Base-by-base conservation (phyloP, 2,113 vertebrate species). In the Platanista minor region DNA sequence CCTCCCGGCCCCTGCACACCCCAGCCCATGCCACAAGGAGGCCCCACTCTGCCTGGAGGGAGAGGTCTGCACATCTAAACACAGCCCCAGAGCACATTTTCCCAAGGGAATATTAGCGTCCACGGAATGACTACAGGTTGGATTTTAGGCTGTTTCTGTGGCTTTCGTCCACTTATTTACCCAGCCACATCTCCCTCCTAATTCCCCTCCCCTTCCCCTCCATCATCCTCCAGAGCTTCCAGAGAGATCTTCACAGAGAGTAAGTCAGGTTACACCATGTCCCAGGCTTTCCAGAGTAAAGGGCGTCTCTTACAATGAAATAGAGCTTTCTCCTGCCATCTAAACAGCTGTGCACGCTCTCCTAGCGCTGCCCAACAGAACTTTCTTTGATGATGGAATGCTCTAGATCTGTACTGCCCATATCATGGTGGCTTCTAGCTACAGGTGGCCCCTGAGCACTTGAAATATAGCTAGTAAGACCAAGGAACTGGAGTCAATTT, bases 111-210 rank as follows among this genome's bases (percentile, higher is more conserved):
- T 1, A 12, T 6, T 8, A 67, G 36, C 25, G 36, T 21, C 54
- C 33, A 15, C 2, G 0, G n/a, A 69, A 18, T 6, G 15, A 49
- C 25, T 4, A 0, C 18, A 20, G 17, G 21, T 3, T 57, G 23
- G 33, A 49, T 13, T 33, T 39, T 1, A 4, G 21, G 21, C 57
- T 21, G 3, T 18, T 4, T 7, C 5, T 41, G 27, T 52, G 33
- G 39, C 3, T n/a, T n/a, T 3, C 15, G 25, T 21, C 62, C 57
- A 33, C 25, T 5, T 10, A 31, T 11, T 43, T 15, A 18, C 43
- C 87, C 7, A 2, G 39, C 52, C 52, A 12, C 11, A 17, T 21
- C 18, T 21, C 13, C 17, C 31, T n/a, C 46, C 11, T 8, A 4
- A 6, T n/a, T 2, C 31, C 66, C 36, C 59, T 36, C 61, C 6